Conservation (phyloP, 2,888 invertebrate genomes). For the Lomographa bimaculata region DNA sequence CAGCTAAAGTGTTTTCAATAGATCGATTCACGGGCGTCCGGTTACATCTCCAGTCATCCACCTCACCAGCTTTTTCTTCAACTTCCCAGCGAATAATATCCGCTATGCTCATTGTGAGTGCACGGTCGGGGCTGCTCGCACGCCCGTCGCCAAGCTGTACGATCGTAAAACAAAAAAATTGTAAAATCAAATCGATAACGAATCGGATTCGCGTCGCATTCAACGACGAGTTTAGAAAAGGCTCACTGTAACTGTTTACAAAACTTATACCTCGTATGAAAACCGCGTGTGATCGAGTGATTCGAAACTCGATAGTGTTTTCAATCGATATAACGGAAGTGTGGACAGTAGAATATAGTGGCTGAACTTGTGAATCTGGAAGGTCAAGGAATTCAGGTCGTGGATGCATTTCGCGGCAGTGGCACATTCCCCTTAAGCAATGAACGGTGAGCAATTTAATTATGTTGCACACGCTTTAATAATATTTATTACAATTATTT, state of each 20-base stretch:
- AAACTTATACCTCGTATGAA: constrained; percentile 36
- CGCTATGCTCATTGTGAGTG: constrained; percentile 53
- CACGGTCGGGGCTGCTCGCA: constrained; percentile 65
- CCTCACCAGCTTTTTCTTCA: no score
- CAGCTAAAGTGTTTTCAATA: constrained; percentile 28
- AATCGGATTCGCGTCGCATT: constrained; percentile 37
- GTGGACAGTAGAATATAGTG: constrained; percentile 30
- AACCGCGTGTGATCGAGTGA: constrained; percentile 18
- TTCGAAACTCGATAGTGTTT: constrained; percentile 36
- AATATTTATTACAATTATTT: constrained; percentile 17
- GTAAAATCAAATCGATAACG: constrained; percentile 38
- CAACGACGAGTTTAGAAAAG: constrained; percentile 48
- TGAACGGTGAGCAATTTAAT: constrained; percentile 44
- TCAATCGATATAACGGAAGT: constrained; percentile 50
- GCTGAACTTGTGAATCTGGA: constrained; percentile 55
- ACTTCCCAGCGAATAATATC: constrained; percentile 31
- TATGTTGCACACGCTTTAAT: constrained; percentile 31
- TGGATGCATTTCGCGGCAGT: constrained; percentile 36
- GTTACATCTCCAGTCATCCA: no score
- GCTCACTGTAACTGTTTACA: constrained; percentile 48
- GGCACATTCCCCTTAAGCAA: constrained; percentile 30
- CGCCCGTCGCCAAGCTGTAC: constrained; percentile 32
- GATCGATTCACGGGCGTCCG: constrained; percentile 35
- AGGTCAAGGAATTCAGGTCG: constrained; percentile 55
- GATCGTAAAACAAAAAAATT: constrained; percentile 27